Percentiles rank a stretch among this genome's conserved stretches.
These are phyloP conservation scores for Gobio gobio DNA, from an alignment of 2,113 vertebrate species.

Conservation along the genomic window DNA sequence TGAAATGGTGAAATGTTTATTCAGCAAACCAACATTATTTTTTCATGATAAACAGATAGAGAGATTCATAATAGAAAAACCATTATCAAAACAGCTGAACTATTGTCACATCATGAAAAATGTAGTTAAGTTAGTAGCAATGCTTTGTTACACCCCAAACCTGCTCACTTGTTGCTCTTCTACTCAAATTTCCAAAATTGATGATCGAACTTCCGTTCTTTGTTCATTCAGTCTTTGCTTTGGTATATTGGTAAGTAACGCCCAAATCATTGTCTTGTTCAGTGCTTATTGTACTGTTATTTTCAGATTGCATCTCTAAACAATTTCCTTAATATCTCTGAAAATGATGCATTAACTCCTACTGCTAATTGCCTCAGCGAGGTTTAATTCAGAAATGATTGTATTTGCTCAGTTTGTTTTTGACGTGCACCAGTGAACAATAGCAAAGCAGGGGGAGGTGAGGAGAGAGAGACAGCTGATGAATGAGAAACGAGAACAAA, in stretches of 20 bases:
- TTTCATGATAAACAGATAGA: neutral
- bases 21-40: neutral
- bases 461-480: conserved; percentile 24
- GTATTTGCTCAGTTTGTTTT: conserved; percentile 22
- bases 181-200: too few relatives aligned
- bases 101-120: neutral
- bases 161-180: too few relatives aligned
- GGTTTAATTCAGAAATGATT: conserved; percentile 32
- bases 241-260: neutral
- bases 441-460: conserved; percentile 10
- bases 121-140: too few relatives aligned
- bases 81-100: neutral
- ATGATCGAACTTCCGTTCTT: neutral
- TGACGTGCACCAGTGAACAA: conserved; percentile 38
- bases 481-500: conserved; percentile 28
- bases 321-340: conserved; percentile 17
- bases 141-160: too few relatives aligned
- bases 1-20: neutral
- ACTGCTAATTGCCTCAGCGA: conserved; percentile 9
- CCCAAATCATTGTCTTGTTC: neutral
- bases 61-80: neutral
- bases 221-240: neutral
- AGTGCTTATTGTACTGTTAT: neutral
- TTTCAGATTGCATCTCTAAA: conserved; percentile 25
- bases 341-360: neutral